Conservation (phyloP, 2,113 vertebrate species). For the Cyprinus carpio region DNA sequence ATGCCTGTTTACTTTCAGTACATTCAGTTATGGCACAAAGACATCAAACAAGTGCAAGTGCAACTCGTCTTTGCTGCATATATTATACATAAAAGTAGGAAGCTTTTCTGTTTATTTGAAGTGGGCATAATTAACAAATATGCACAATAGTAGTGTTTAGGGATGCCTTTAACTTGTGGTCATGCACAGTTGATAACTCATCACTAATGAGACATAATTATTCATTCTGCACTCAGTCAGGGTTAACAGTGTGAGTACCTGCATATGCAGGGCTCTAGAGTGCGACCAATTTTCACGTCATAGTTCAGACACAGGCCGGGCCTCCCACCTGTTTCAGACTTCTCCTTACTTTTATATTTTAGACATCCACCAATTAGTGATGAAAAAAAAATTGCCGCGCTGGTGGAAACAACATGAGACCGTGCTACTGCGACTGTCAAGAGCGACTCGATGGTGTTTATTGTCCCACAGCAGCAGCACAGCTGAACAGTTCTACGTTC, state of each 20-base stretch:
- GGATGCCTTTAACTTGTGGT: not conserved
- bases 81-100: not conserved
- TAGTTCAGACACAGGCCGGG: no score
- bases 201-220: not conserved
- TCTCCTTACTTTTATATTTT: no score
- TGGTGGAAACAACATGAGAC: no score
- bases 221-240: not conserved
- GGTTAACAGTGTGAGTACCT: not conserved
- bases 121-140: not conserved
- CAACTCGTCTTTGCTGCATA: not conserved
- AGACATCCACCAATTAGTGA: no score
- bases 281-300: no score
- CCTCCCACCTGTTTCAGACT: no score
- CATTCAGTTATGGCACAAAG: not conserved
- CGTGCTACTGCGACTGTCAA: no score
- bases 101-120: not conserved
- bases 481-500: no score
- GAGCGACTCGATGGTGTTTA: no score
- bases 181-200: not conserved
- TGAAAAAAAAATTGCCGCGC: no score
- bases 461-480: no score
- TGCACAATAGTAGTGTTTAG: not conserved
- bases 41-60: not conserved
- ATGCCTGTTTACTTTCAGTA: not conserved
- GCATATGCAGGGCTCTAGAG: no score